Evolutionary conservation across 2,797 vertebrate species (phyloP).

Genomic region (Hypotaenidia okinawae): DNA sequence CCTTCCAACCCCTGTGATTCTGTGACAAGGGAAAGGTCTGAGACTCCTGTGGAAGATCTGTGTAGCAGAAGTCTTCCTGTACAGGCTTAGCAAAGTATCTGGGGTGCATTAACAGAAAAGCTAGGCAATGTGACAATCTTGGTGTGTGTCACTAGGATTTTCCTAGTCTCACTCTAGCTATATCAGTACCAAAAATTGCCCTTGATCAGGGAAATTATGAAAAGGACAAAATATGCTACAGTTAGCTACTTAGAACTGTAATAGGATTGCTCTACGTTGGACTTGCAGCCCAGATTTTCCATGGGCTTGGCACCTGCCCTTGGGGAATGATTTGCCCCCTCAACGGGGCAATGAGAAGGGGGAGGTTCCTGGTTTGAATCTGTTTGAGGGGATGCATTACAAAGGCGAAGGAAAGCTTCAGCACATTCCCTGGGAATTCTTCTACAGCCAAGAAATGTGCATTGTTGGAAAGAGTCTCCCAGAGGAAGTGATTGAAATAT

Average conservation of each 20-base stretch:
- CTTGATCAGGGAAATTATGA: not conserved
- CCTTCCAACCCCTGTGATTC: no score
- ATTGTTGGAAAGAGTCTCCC: slow-evolving; percentile 59
- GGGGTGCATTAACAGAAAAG: not conserved
- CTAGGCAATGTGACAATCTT: not conserved
- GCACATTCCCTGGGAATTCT: slow-evolving; percentile 45
- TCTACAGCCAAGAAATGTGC: slow-evolving; percentile 28
- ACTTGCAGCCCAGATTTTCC: not conserved
- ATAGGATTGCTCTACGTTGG: not conserved
- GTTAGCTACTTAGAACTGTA: not conserved
- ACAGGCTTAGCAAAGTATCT: not conserved
- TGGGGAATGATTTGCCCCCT: not conserved
- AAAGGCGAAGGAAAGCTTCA: not conserved
- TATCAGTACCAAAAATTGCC: not conserved
- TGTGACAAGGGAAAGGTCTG: not conserved
- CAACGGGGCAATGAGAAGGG: not conserved
- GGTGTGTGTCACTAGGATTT: not conserved
- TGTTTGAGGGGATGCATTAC: not conserved
- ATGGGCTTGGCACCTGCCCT: not conserved
- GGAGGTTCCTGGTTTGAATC: not conserved
- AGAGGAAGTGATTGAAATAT: slow-evolving; percentile 67
- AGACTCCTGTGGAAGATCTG: not conserved
- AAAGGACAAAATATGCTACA: not conserved
- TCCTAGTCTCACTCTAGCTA: not conserved
- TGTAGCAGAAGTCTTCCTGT: not conserved